Conservation (phyloP, 30 jellyfish, hydroid and myxozoan genomes). For the Hydractinia symbiolongicarpus region DNA sequence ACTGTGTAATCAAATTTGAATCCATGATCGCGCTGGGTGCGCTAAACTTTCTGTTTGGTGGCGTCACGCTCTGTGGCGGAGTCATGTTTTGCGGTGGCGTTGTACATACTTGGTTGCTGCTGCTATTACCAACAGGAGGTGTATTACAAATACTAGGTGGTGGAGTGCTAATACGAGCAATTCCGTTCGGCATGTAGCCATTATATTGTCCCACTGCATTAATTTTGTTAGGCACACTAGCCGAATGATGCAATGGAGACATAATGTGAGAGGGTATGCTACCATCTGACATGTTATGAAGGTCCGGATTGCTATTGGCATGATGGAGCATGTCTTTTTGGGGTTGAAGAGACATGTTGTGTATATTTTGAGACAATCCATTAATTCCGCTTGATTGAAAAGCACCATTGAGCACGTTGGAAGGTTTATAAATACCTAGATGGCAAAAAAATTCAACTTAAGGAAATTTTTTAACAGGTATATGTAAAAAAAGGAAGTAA, state of each 20-base stretch:
- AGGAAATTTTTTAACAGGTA: too few species aligned
- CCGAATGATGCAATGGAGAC: slow-evolving; percentile 13
- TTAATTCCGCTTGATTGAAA: too few species aligned
- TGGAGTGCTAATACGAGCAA: slow-evolving; percentile 5
- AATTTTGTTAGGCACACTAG: slow-evolving; percentile 7
- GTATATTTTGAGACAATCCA: background rate
- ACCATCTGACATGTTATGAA: slow-evolving; percentile 4
- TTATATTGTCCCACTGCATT: background rate
- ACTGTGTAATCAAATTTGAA: background rate
- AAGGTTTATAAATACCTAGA: too few species aligned
- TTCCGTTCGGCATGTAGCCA: background rate
- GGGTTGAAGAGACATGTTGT: background rate
- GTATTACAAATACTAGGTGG: background rate
- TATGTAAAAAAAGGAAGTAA: too few species aligned
- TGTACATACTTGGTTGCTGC: background rate
- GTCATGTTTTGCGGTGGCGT: background rate
- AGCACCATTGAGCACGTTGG: too few species aligned
- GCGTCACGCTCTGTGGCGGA: background rate
- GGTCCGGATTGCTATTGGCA: slow-evolving; percentile 29
- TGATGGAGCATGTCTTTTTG: background rate
- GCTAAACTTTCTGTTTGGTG: slow-evolving; percentile 14
- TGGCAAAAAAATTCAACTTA: too few species aligned
- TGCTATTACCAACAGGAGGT: slow-evolving; percentile 1
- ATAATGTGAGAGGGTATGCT: background rate
- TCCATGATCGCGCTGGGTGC: slow-evolving; percentile 3